These are phyloP conservation scores for Pegoplata infirma DNA, from an alignment of 2,888 invertebrate species.

Conservation along the genomic window DNA sequence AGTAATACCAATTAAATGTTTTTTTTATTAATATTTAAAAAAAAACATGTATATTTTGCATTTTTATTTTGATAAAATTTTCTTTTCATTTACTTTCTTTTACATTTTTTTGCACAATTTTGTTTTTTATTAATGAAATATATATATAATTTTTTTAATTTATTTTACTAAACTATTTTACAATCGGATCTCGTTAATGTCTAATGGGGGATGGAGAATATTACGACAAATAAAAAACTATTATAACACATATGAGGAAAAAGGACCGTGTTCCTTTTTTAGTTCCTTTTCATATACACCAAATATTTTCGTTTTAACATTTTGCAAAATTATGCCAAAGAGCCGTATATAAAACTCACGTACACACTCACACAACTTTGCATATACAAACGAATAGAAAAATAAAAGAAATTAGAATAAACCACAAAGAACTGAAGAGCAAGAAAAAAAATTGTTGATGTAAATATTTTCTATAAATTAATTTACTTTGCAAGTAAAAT, in stretches of 20 bases:
- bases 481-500: background rate
- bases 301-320: constrained; percentile 31
- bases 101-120: constrained; percentile 13
- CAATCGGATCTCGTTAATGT: constrained; percentile 18
- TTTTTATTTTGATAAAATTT: no score
- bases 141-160: background rate
- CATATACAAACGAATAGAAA: constrained; percentile 24
- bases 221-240: constrained; percentile 19
- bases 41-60: no score
- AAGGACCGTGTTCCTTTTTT: constrained; percentile 55
- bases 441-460: constrained; percentile 49
- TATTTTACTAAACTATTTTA: background rate
- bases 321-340: constrained; percentile 63
- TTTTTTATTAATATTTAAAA: background rate
- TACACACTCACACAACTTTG: constrained; percentile 30
- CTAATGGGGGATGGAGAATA: background rate
- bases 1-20: constrained; percentile 10
- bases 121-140: constrained; percentile 24
- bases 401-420: constrained; percentile 56
- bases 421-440: constrained; percentile 53
- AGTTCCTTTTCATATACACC: constrained; percentile 32
- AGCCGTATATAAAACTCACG: constrained; percentile 51
- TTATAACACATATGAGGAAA: constrained; percentile 11
- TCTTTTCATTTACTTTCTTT: constrained; percentile 6
- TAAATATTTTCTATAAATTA: constrained; percentile 28